Conservation (phyloP, 2,888 invertebrate genomes). For the Tenthredo amoena region DNA sequence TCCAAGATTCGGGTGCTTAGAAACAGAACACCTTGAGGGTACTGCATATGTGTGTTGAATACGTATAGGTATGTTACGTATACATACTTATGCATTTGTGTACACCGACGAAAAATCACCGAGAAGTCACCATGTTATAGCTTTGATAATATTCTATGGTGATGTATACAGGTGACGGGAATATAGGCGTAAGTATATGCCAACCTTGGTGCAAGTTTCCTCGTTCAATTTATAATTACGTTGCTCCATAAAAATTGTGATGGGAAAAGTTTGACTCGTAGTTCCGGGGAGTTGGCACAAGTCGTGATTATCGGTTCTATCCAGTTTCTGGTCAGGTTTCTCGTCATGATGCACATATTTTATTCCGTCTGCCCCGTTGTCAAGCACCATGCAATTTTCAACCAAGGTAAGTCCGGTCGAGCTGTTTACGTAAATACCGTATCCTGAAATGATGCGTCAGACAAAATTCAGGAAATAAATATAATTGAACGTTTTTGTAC, state of each 20-base stretch:
- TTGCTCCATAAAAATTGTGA: conserved; percentile 91
- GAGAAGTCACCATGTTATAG: too few relatives aligned
- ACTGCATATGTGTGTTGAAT: too few relatives aligned
- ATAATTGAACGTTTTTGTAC: background rate
- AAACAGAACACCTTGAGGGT: too few relatives aligned
- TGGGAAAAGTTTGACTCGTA: conserved; percentile 92
- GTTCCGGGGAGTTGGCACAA: conserved; percentile 92
- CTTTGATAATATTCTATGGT: too few relatives aligned
- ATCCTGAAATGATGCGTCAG: conserved; percentile 81
- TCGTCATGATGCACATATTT: conserved; percentile 92
- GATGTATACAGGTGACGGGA: background rate
- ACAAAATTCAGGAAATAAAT: background rate
- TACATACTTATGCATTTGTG: too few relatives aligned
- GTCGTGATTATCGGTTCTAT: conserved; percentile 89
- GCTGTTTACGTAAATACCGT: conserved; percentile 94
- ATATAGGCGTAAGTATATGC: background rate
- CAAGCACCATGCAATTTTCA: conserved; percentile 87
- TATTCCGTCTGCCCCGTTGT: conserved; percentile 95
- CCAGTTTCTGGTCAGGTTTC: conserved; percentile 86
- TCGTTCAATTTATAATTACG: conserved; percentile 85
- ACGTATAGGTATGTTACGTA: too few relatives aligned
- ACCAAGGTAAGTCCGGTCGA: conserved; percentile 90
- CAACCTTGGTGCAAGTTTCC: conserved; percentile 87
- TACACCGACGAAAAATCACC: too few relatives aligned
- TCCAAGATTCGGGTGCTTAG: too few relatives aligned